These are phyloP conservation scores for Pseudomugil gertrudae DNA, from an alignment of 2,797 vertebrate genomes.

Conservation along the genomic window DNA sequence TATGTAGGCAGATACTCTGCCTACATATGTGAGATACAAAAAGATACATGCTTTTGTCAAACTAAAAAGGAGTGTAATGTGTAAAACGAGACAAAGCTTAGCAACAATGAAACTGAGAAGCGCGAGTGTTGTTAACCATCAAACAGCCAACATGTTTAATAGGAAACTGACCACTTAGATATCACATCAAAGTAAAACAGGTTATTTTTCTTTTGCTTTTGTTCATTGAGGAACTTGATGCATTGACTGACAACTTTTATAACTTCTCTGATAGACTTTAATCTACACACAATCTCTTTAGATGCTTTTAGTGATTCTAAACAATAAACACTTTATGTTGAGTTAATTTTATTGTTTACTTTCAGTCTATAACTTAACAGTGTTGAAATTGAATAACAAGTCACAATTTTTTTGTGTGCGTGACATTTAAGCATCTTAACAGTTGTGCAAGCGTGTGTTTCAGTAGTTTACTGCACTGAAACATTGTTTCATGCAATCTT, in stretches of 20 bases:
- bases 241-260: fast-evolving
- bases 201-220: not conserved
- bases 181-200: slow-evolving; percentile 18
- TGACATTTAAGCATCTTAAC: not conserved
- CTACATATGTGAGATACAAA: no score
- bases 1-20: slow-evolving; percentile 10
- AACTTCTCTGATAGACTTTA: not conserved
- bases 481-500: slow-evolving; percentile 5
- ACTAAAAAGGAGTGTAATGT: slow-evolving; percentile 16
- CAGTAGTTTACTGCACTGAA: slow-evolving; percentile 1
- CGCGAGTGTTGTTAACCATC: slow-evolving; percentile 19
- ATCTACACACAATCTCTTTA: not conserved
- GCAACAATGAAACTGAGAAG: slow-evolving; percentile 41
- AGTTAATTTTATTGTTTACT: not conserved
- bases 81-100: slow-evolving; percentile 17
- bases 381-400: not conserved
- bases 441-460: not conserved
- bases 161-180: slow-evolving; percentile 21
- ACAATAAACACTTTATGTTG: not conserved
- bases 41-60: not conserved
- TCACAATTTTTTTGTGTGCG: not conserved
- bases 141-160: slow-evolving; percentile 11
- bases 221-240: no score
- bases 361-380: not conserved
- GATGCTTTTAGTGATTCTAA: not conserved